Conservation (phyloP, 2,888 invertebrate genomes). For the Pomacea canaliculata region DNA sequence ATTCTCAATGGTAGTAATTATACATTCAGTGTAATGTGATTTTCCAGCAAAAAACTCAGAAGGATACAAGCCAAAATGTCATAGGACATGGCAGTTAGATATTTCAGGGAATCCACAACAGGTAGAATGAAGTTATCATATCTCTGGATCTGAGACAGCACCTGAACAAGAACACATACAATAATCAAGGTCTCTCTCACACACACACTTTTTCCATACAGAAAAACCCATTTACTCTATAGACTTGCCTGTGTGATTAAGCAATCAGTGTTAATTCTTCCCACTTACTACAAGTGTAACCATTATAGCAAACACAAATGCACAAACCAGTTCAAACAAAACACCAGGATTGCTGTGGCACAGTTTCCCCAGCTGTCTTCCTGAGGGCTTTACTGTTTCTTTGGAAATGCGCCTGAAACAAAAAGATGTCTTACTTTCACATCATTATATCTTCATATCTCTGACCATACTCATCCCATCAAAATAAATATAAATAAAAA, state of each 20-base stretch:
- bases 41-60: no score
- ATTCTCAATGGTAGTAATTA: no score
- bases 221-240: background rate
- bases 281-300: no score
- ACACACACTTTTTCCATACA: background rate
- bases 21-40: no score
- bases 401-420: conserved; percentile 79
- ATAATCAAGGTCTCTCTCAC: background rate
- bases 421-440: no score
- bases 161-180: conserved; percentile 67
- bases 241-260: no score
- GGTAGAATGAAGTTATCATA: conserved; percentile 95
- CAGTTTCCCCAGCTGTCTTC: conserved; percentile 94
- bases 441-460: background rate
- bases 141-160: conserved; percentile 86
- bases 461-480: background rate
- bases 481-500: no score
- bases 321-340: conserved; percentile 92
- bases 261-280: no score
- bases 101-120: conserved; percentile 97
- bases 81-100: conserved; percentile 92
- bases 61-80: conserved; percentile 88
- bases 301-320: background rate
- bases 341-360: conserved; percentile 96
- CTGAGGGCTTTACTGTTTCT: conserved; percentile 97